These are phyloP conservation scores for Alectoris magna DNA, from an alignment of 2,797 vertebrate species.

Conservation along the genomic window DNA sequence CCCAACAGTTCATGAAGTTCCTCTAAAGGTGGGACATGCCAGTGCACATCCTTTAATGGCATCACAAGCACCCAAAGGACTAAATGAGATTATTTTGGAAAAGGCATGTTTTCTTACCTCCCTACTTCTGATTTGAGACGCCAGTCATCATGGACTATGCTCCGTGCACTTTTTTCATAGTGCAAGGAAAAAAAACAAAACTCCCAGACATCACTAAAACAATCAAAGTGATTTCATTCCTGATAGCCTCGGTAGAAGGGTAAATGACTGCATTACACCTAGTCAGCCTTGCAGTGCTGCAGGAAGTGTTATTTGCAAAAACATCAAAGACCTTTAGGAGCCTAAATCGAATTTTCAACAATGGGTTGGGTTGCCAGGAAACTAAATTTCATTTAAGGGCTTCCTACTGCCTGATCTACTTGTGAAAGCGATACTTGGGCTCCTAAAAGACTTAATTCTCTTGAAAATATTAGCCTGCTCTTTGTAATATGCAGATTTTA, in stretches of 20 bases:
- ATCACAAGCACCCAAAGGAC: not conserved
- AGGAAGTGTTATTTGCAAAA: slow-evolving; percentile 53
- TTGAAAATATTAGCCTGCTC: not conserved
- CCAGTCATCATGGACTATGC: not conserved
- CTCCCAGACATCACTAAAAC: not conserved
- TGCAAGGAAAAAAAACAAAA: not conserved
- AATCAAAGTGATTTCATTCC: not conserved
- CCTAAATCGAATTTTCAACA: slow-evolving; percentile 59
- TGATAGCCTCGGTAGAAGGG: not conserved
- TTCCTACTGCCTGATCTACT: slow-evolving; percentile 35
- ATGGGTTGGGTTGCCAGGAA: slow-evolving; percentile 55
- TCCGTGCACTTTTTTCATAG: not conserved
- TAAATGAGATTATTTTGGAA: not conserved
- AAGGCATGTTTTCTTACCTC: not conserved
- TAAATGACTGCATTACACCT: slow-evolving; percentile 18
- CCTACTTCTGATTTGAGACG: not conserved
- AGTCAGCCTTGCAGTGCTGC: slow-evolving; percentile 30
- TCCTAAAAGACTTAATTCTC: slow-evolving; percentile 1
- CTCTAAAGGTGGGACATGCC: not conserved
- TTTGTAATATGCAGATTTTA: fast-evolving
- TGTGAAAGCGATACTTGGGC: slow-evolving; percentile 24
- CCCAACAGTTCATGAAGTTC: not conserved
- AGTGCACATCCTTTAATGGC: not conserved
- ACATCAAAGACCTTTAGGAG: slow-evolving; percentile 44
- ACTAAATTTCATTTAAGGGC: slow-evolving; percentile 63